Evolutionary conservation across 2,113 vertebrate genomes (phyloP), one percentile per base, ranked within the genome.

Genomic region (Oenanthe melanoleuca): DNA sequence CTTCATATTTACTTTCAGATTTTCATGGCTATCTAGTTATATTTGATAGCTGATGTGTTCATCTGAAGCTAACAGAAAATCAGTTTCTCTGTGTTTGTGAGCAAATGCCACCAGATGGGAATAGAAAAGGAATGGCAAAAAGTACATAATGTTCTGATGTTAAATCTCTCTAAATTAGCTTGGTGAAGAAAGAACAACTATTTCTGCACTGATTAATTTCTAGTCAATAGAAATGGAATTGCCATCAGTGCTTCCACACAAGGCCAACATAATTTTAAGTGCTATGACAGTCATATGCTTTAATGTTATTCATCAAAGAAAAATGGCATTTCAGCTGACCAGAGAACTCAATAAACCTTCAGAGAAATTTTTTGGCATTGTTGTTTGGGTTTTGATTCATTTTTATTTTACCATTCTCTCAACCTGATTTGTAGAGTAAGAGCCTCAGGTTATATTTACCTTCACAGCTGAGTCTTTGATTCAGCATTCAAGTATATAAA

Each of bases 191-290:
- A 89, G 63, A 83, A 89, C 71, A 89, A 40, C 20, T 49, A 45
- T 89, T 96, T 96, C 70, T 89, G 24, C 2, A 3, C 59, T 69
- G 75, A 82, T 83, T 82, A 86, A 88, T 90, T 93, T 90, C 44
- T 57, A 55, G 80, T 89, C 66, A 84, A 50, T 77, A 40, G 49
- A 87, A 94, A 44, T 85, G 55, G 45, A 92, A 89, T 88, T 95
- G 37, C 53, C 40, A 33, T 82, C 50, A 61, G 15, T 69, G 28
- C 50, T 94, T 85, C 63, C 12, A 42, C 37, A 82, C 49, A 95
- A 96, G 78, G 65, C 37, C 66, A 89, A 88, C 14, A 38, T 26
- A 75, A 88, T 95, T 94, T 72, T 77, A 95, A 85, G 50, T 82
- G 20, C 40, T 85, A 45, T 50, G n/a, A 44, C 40, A 79, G 78